These are phyloP conservation scores for Drosophila murphyi DNA, from an alignment of 1,140 invertebrate species.

Conservation along the genomic window DNA sequence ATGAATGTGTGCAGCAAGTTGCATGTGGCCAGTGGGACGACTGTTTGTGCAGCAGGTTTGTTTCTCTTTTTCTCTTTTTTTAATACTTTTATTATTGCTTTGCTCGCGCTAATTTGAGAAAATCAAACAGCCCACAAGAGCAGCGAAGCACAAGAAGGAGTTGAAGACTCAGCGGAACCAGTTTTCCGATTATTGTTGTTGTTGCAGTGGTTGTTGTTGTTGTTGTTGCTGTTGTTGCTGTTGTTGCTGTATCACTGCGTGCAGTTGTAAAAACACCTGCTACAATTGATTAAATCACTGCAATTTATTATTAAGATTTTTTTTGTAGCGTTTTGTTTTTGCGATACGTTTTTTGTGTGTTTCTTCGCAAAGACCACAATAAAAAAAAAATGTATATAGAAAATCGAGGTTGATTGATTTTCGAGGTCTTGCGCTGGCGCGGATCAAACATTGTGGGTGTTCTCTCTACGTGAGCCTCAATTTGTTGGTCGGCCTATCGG, in stretches of 20 bases:
- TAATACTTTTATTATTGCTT: conserved; percentile 37
- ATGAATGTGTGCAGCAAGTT: conserved; percentile 32
- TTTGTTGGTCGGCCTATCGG: conserved; percentile 25
- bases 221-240: background rate
- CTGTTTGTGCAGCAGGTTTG: conserved; percentile 32
- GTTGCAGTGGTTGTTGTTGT: background rate
- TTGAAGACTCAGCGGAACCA: conserved; percentile 48
- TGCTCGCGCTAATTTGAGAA: conserved; percentile 74
- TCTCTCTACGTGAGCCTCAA: conserved; percentile 51
- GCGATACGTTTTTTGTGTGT: background rate
- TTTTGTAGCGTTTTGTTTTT: conserved; percentile 1
- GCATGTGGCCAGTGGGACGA: conserved; percentile 42
- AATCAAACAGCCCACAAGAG: conserved; percentile 67
- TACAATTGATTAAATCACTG: conserved; percentile 79
- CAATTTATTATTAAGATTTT: conserved; percentile 75
- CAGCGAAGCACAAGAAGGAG: conserved; percentile 33
- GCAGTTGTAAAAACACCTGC: conserved; percentile 77
- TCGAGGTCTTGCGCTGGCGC: conserved; percentile 34
- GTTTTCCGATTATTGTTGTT: conserved; percentile 42
- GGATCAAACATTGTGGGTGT: conserved; percentile 57
- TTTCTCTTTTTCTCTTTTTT: conserved; percentile 18
- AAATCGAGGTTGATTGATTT: conserved; percentile 70
- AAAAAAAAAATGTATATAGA: conserved; percentile 30
- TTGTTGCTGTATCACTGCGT: conserved; percentile 39
- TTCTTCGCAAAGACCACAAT: conserved; percentile 21